These are phyloP conservation scores for Psittacula echo DNA, from an alignment of 2,797 vertebrate species.

Conservation along the genomic window DNA sequence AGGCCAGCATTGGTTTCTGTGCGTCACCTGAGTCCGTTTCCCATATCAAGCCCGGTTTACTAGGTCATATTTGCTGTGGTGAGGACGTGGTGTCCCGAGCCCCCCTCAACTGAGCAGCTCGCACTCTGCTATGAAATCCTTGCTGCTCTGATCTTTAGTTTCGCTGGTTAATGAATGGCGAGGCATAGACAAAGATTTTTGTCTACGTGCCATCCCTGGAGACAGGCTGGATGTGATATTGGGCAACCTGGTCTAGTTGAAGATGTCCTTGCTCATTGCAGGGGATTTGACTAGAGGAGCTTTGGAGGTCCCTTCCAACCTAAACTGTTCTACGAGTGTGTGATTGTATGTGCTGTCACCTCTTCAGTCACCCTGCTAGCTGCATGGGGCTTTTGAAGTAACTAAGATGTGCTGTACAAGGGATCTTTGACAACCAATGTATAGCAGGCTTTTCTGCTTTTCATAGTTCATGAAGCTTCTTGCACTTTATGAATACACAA, in stretches of 20 bases:
- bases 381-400: accelerated
- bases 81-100: background rate
- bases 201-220: background rate
- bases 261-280: background rate
- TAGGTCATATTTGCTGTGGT: no score
- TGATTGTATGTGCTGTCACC: background rate
- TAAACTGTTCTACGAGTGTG: background rate
- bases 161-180: background rate
- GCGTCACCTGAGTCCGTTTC: background rate
- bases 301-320: background rate
- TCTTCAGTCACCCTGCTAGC: background rate
- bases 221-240: background rate
- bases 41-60: accelerated
- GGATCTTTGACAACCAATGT: accelerated
- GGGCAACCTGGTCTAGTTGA: background rate
- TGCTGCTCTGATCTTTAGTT: background rate
- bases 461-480: accelerated
- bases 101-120: background rate
- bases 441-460: background rate
- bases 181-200: background rate
- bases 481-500: accelerated
- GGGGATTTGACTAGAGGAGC: background rate
- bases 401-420: accelerated
- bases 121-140: no score
- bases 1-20: background rate